phyloP scores from a whole-genome alignment of 2,888 invertebrate genomes.

The Caprella mutica region DNA sequence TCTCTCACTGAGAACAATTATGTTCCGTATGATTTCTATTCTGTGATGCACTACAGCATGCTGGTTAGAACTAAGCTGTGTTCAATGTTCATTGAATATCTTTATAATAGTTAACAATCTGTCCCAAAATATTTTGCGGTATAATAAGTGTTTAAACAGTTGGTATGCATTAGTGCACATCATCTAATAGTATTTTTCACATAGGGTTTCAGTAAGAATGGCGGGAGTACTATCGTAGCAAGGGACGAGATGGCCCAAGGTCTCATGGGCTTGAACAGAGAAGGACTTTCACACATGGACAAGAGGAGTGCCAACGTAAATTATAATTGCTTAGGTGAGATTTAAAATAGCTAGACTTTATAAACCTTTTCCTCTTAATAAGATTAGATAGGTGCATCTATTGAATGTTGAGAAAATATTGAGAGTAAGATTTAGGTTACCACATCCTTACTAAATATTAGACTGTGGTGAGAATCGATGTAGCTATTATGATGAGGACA shows the following conservation, averaged over 20 bases:
- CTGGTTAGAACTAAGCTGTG: not conserved
- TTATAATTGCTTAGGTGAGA: conserved; percentile 2
- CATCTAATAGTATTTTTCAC: not conserved
- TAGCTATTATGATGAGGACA: too few relatives aligned
- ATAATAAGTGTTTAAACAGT: not conserved
- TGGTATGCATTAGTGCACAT: not conserved
- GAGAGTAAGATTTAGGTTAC: too few relatives aligned
- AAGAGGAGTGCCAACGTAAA: not conserved
- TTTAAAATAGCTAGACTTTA: not conserved
- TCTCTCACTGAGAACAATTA: not conserved
- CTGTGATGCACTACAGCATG: conserved; percentile 4
- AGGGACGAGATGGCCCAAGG: conserved; percentile 2
- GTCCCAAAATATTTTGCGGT: too few relatives aligned
- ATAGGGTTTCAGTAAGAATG: not conserved
- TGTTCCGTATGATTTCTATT: not conserved
- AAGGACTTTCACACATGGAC: conserved; percentile 8
- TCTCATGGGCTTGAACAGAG: not conserved
- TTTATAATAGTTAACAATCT: too few relatives aligned
- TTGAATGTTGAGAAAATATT: too few relatives aligned
- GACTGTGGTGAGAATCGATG: too few relatives aligned
- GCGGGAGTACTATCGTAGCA: not conserved
- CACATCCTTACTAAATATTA: too few relatives aligned
- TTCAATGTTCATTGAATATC: not conserved
- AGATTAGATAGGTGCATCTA: too few relatives aligned
- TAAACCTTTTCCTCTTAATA: too few relatives aligned